Evolutionary conservation across 1,140 invertebrate species (phyloP), one percentile per base, ranked within the genome.

Genomic region (Vollenhovia emeryi): DNA sequence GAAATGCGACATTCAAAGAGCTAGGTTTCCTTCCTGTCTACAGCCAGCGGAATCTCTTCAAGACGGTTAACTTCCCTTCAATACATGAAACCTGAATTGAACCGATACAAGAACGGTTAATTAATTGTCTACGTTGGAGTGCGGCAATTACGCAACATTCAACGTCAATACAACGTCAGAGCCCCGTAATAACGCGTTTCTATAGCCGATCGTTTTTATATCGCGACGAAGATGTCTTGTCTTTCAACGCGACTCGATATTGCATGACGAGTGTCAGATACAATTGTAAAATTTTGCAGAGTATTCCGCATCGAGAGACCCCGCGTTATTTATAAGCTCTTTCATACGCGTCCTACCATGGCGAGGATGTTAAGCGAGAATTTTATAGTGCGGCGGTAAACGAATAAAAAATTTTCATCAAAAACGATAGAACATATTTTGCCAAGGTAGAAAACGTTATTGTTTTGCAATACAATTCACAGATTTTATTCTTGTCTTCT

Each of bases 261-360:
- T 36, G 8, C 8, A 15, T 36, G 15, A 43, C 30, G 1, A 43
- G 21, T 69, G 48, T 79, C 76, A 50, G 15, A 52, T 18, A 27
- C 30, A 86, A 18, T 84, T 71, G 43, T 78, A 84, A 84, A 48
- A 40, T 79, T 87, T 50, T 55, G 79, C 48, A 52, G 52, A n/a
- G 43, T 78, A 68, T 52, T 48, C 62, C 36, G 15, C 0, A 50
- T 57, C 55, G 57, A 57, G 55, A 71, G 86, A 85, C 78, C 36
- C 27, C 21, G 6, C 40, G 33, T 84, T 76, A 71, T 84, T 48
- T 62, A n/a, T n/a, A 13, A n/a, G 30, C 33, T 9, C 36, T 50
- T 79, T 84, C 62, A 74, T 75, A 43, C 9, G n/a, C 15, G 36
- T 7, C 6, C 30, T 55, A 15, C 48, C 74, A 13, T 36, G 43